A percentile compares a stretch with the other conserved stretches of the same genome.
Conservation (phyloP, 2,888 invertebrate species). For the Serrognathus titanus region DNA sequence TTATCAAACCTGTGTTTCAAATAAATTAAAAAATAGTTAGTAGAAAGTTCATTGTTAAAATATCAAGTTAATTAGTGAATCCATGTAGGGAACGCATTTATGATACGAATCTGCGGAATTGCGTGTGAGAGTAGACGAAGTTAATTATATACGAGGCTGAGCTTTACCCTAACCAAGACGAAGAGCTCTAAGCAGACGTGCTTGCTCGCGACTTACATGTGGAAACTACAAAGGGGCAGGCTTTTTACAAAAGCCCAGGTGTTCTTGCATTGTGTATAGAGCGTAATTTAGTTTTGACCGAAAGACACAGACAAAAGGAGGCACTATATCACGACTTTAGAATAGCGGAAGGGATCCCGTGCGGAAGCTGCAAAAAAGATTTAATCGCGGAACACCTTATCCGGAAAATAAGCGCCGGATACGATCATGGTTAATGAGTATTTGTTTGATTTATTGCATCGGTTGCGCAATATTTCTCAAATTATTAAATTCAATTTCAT, state of each 20-base stretch:
- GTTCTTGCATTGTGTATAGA: neutral
- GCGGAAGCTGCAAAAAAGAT: neutral
- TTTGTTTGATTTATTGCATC: no score
- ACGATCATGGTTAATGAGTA: neutral
- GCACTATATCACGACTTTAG: conserved; percentile 1
- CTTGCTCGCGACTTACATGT: neutral
- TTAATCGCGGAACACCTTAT: neutral
- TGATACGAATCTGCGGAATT: neutral
- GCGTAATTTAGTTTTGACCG: neutral
- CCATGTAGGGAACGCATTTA: no score
- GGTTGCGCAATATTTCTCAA: no score
- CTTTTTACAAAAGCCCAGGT: neutral
- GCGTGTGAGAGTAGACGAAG: neutral
- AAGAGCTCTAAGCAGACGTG: neutral
- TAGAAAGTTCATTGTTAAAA: no score
- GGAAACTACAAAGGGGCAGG: neutral
- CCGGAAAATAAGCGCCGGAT: neutral
- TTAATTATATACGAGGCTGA: neutral
- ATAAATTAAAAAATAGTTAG: no score
- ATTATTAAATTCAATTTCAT: no score
- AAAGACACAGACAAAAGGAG: conserved; percentile 1
- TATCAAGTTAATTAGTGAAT: no score
- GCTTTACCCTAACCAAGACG: neutral
- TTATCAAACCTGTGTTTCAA: no score
- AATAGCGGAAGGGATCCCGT: neutral